Evolutionary conservation across 2,888 invertebrate species (phyloP), one percentile per base, ranked within the genome.

Genomic region (Caenorhabditis wallacei): DNA sequence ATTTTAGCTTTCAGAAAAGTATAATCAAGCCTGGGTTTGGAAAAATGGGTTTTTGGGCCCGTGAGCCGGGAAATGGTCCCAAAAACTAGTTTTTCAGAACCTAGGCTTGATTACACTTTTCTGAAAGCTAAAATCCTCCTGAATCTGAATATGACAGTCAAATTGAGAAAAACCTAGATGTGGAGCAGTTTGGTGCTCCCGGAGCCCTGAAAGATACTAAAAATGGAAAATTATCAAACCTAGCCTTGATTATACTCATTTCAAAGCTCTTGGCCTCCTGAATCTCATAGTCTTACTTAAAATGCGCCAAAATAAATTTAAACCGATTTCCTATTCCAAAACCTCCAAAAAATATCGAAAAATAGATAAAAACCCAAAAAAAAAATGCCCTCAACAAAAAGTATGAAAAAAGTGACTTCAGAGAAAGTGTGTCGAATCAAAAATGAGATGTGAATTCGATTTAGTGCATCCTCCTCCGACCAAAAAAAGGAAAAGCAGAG

Each of bases 361-460:
- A 51, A 7, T 24, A 2, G 11, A 16, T n/a, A 7, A n/a, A 51
- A 51, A 51, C 53, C 53, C 26, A 35, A 51, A 48, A 59, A 46
- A 35, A 51, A 48, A 51, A 18, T 51, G 13, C 13, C 7, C 18
- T 8, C 48, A 48, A 51, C 48, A 51, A 26, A 13, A 10, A 0
- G 18, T 26, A 46, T n/a, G n/a, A n/a, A 48, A 64, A 64, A 43
- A 7, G 37, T 61, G 10, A 5, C 61, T n/a, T n/a, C n/a, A n/a
- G n/a, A n/a, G n/a, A 63, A 63, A 46, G 13, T 61, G 43, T 11
- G 5, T 61, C 26, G 48, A 30, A 66, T 66, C 53, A 66, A 37
- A 66, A 66, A 66, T 66, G 66, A 66, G 53, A 66, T 66, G 53
- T 30, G 66, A 66, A 66, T 66, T 37, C 7, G 37, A 66, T 66